phyloP scores from a whole-genome alignment of 1,140 invertebrate genomes.

The Goniozus legneri region DNA sequence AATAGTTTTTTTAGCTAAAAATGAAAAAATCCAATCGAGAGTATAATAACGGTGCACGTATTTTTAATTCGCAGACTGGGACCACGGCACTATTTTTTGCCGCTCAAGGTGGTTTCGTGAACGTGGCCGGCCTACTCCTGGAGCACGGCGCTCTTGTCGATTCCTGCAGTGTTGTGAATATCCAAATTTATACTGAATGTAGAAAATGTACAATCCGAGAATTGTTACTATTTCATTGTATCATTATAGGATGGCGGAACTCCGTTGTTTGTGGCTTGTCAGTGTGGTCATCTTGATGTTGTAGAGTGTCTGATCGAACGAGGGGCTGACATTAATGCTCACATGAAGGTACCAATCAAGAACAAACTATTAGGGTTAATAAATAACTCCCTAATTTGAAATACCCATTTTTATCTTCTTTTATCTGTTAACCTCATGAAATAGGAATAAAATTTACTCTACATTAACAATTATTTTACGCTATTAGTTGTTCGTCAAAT shows the following conservation, averaged over 20 bases:
- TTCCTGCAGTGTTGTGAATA: constrained; percentile 73
- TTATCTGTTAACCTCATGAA: too few species aligned
- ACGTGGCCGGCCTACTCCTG: constrained; percentile 74
- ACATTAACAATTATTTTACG: too few species aligned
- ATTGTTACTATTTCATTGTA: background rate
- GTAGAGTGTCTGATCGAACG: constrained; percentile 74
- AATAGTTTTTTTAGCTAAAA: background rate
- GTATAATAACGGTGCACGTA: too few species aligned
- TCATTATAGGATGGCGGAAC: constrained; percentile 82
- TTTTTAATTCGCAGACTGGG: constrained; percentile 67
- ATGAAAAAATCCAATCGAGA: too few species aligned
- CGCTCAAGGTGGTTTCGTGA: constrained; percentile 82
- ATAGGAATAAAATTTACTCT: too few species aligned
- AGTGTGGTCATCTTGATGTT: constrained; percentile 85
- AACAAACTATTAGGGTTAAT: too few species aligned
- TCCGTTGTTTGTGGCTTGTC: constrained; percentile 85
- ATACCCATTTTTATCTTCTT: too few species aligned
- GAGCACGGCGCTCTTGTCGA: constrained; percentile 76
- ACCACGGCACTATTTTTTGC: constrained; percentile 90
- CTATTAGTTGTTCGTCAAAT: too few species aligned
- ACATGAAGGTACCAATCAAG: constrained; percentile 82
- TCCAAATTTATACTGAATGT: constrained; percentile 1
- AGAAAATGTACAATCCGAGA: background rate
- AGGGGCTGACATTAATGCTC: constrained; percentile 78
- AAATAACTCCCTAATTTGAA: too few species aligned